Percentiles rank a stretch among this genome's conserved stretches.
Evolutionary conservation across 2,113 vertebrate species (phyloP).

Genomic region (Callorhinus ursinus): DNA sequence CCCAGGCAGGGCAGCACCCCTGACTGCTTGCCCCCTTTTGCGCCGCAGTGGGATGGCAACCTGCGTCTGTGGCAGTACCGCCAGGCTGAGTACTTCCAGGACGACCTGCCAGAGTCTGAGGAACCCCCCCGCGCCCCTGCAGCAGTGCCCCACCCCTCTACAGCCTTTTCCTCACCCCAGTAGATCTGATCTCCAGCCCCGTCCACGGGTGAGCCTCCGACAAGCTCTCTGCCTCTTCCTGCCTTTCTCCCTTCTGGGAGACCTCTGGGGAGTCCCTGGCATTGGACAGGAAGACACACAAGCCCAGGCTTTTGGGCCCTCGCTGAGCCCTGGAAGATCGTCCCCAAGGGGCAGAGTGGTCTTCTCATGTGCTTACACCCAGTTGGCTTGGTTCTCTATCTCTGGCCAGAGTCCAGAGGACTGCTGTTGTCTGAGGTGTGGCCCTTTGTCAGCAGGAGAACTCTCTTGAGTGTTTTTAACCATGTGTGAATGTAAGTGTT

Average conservation of each 20-base stretch:
- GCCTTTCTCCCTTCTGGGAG: conserved; percentile 58
- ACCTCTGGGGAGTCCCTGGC: conserved; percentile 34
- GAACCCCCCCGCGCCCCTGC: neutral
- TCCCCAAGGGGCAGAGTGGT: neutral
- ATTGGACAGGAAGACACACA: conserved; percentile 44
- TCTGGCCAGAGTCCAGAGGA: neutral
- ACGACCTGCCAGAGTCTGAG: conserved; percentile 77
- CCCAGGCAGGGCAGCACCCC: neutral
- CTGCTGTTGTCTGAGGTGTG: conserved; percentile 52
- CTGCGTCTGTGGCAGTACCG: conserved; percentile 93
- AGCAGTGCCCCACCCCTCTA: neutral
- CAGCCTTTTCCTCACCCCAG: conserved; percentile 74
- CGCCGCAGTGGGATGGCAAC: conserved; percentile 92
- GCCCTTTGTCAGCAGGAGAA: conserved; percentile 52
- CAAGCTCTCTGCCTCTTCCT: conserved; percentile 9
- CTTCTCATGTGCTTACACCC: conserved; percentile 16
- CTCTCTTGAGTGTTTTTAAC: conserved; percentile 62
- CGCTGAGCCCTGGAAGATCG: conserved; percentile 1
- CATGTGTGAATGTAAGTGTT: conserved; percentile 68
- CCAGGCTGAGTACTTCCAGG: conserved; percentile 88
- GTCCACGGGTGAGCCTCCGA: conserved; percentile 41
- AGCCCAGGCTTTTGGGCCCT: neutral
- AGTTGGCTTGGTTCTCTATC: conserved; percentile 19
- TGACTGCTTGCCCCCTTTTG: conserved; percentile 38
- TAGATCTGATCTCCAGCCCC: conserved; percentile 60